Conservation (phyloP, 2,113 vertebrate species). For the Anas platyrhynchos region DNA sequence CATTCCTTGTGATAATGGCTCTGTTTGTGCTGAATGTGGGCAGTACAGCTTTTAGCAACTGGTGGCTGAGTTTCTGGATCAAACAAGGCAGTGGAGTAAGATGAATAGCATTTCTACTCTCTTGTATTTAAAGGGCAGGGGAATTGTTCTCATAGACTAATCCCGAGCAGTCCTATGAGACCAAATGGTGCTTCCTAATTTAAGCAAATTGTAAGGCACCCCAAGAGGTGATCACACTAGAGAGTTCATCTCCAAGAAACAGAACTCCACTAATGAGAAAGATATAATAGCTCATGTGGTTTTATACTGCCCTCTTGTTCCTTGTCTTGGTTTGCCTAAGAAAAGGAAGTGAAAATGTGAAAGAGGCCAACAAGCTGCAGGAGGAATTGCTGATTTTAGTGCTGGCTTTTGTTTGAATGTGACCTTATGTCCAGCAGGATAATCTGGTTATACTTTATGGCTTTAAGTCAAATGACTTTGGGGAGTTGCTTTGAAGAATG, state of each 20-base stretch:
- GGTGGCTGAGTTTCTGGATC: slow-evolving; percentile 97
- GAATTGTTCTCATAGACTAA: not conserved
- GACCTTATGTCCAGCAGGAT: not conserved
- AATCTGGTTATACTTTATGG: not conserved
- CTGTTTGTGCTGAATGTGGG: slow-evolving; percentile 92
- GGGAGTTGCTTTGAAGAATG: not conserved
- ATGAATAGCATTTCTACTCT: not conserved
- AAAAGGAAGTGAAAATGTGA: not conserved
- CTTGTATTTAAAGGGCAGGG: not conserved
- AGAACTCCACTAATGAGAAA: not conserved
- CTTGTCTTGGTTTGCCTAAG: not conserved
- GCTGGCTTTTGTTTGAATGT: not conserved
- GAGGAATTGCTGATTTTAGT: not conserved
- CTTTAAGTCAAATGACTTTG: not conserved
- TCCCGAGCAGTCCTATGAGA: not conserved
- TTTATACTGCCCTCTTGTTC: not conserved
- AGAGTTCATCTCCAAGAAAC: not conserved
- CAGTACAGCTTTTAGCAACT: slow-evolving; percentile 92
- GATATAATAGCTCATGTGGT: not conserved
- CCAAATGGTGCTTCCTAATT: slow-evolving; percentile 2
- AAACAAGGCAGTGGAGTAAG: slow-evolving; percentile 95
- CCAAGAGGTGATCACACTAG: not conserved
- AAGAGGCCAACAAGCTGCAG: not conserved
- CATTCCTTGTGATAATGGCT: slow-evolving; percentile 86
- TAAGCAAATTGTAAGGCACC: not conserved